Conservation (phyloP, 2,888 invertebrate genomes). For the Colletes collaris region DNA sequence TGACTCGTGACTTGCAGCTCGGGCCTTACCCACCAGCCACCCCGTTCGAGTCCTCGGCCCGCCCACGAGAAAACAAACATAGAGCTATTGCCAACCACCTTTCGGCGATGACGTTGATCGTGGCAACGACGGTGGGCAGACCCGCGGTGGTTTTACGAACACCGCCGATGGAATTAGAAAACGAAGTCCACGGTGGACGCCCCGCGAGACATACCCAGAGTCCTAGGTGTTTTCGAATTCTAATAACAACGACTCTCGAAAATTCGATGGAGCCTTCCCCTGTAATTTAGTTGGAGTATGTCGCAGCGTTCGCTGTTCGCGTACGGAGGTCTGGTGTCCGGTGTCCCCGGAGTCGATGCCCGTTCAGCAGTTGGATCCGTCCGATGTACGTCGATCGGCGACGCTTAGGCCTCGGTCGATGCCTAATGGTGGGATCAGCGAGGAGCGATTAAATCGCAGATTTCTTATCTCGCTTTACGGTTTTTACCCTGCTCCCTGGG, state of each 20-base stretch:
- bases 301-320: not conserved
- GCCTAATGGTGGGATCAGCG: slow-evolving; percentile 73
- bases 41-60: slow-evolving; percentile 65
- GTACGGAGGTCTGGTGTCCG: slow-evolving; percentile 15
- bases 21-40: slow-evolving; percentile 68
- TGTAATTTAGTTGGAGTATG: no score
- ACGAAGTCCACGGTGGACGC: slow-evolving; percentile 1
- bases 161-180: slow-evolving; percentile 45
- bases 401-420: slow-evolving; percentile 38
- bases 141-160: not conserved
- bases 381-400: slow-evolving; percentile 34
- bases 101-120: slow-evolving; percentile 45
- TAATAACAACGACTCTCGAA: no score
- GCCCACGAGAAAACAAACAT: slow-evolving; percentile 80
- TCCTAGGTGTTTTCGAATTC: no score
- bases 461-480: slow-evolving; percentile 69
- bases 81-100: slow-evolving; percentile 60
- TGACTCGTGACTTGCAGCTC: slow-evolving; percentile 82
- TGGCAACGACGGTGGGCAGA: slow-evolving; percentile 4
- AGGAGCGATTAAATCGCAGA: slow-evolving; percentile 75
- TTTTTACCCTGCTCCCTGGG: slow-evolving; percentile 70
- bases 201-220: no score
- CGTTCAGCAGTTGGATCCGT: slow-evolving; percentile 5
- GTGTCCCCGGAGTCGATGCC: slow-evolving; percentile 14
- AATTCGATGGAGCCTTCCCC: no score